These are phyloP conservation scores for Puma concolor DNA, from an alignment of 2,113 vertebrate species.

Conservation along the genomic window DNA sequence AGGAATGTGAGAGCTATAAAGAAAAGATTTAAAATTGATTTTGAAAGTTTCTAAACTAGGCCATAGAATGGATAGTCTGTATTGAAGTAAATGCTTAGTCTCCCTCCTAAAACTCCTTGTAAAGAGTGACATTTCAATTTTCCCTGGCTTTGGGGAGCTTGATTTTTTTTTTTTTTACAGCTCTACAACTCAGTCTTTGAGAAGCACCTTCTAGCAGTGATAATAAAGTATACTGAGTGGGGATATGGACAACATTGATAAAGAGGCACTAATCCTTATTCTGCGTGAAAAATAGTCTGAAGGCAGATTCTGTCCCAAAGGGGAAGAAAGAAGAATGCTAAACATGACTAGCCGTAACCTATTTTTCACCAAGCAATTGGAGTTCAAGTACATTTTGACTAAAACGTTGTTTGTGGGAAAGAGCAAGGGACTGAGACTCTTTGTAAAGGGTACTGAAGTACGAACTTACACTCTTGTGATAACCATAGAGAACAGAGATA, in stretches of 20 bases:
- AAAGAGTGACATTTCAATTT: slow-evolving; percentile 83
- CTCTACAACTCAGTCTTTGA: slow-evolving; percentile 75
- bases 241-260: slow-evolving; percentile 71
- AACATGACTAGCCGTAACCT: slow-evolving; percentile 58
- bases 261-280: slow-evolving; percentile 76
- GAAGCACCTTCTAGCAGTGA: slow-evolving; percentile 73
- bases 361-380: slow-evolving; percentile 69
- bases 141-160: slow-evolving; percentile 76
- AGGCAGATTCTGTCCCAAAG: slow-evolving; percentile 66
- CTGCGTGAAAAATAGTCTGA: slow-evolving; percentile 69
- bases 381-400: slow-evolving; percentile 64
- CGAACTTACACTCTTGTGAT: slow-evolving; percentile 6
- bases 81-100: slow-evolving; percentile 67
- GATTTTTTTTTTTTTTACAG: slow-evolving; percentile 67
- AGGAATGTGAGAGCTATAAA: slow-evolving; percentile 65
- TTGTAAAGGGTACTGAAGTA: slow-evolving; percentile 60
- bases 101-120: slow-evolving; percentile 65
- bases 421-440: slow-evolving; percentile 46
- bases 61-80: slow-evolving; percentile 69
- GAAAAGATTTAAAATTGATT: slow-evolving; percentile 78
- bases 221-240: slow-evolving; percentile 68
- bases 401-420: slow-evolving; percentile 1
- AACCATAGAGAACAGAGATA: slow-evolving; percentile 39
- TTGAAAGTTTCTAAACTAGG: slow-evolving; percentile 77
- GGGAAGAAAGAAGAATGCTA: slow-evolving; percentile 53